A percentile compares a stretch with the other conserved stretches of the same genome.
Conservation (phyloP, 2,888 invertebrate species). For the Drosophila formosana region DNA sequence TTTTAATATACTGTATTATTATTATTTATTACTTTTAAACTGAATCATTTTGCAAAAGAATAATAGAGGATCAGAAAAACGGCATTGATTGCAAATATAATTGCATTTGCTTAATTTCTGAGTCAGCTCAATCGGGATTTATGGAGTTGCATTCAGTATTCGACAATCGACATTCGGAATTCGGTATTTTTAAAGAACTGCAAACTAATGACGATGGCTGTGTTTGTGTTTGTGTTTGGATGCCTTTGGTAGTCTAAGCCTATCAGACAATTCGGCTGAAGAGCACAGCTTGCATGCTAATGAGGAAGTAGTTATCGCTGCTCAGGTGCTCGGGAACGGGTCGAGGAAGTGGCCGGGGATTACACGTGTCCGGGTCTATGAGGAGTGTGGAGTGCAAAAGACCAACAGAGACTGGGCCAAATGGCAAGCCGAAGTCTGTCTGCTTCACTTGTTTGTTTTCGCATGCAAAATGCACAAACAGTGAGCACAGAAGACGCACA, state of each 20-base stretch:
- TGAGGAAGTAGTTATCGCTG: conserved; percentile 55
- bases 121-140: neutral
- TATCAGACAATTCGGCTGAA: conserved; percentile 47
- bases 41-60: neutral
- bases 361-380: conserved; percentile 64
- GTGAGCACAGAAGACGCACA: conserved; percentile 8
- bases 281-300: conserved; percentile 47
- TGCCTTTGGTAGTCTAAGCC: conserved; percentile 44
- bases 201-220: conserved; percentile 10
- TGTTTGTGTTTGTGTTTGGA: neutral
- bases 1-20: too few relatives aligned
- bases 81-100: neutral
- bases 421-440: conserved; percentile 8
- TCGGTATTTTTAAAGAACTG: conserved; percentile 6
- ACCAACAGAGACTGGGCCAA: conserved; percentile 37
- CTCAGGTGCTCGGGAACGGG: conserved; percentile 16
- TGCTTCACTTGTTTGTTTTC: conserved; percentile 75
- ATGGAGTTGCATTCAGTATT: neutral
- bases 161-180: neutral
- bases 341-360: conserved; percentile 65
- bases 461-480: conserved; percentile 73
- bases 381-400: conserved; percentile 54
- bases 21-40: too few relatives aligned
- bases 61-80: neutral
- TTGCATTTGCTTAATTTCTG: neutral